These are phyloP conservation scores for Nymphicus hollandicus DNA, from an alignment of 2,113 vertebrate species.

Conservation along the genomic window DNA sequence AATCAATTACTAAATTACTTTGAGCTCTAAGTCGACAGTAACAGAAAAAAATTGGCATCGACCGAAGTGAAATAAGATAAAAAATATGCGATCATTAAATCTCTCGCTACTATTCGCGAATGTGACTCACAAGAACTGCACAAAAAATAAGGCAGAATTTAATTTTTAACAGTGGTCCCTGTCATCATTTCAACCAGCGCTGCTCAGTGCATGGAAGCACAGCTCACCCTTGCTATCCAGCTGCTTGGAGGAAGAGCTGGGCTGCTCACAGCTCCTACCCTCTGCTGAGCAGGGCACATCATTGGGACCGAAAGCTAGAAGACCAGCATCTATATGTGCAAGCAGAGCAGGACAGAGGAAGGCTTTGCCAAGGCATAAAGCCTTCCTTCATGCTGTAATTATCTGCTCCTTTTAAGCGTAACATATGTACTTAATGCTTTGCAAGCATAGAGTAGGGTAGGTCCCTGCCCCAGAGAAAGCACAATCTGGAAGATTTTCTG, in stretches of 20 bases:
- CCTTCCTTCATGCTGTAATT: neutral
- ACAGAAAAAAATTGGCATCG: constrained; percentile 99
- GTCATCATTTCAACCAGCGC: constrained; percentile 96
- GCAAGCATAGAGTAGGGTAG: neutral
- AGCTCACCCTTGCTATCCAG: neutral
- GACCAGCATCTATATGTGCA: neutral
- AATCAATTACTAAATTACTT: constrained; percentile 99
- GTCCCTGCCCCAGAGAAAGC: neutral
- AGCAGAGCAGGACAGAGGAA: neutral
- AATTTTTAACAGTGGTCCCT: constrained; percentile 98
- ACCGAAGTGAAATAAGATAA: constrained; percentile 96
- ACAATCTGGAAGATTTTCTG: neutral
- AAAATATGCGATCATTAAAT: constrained; percentile 99
- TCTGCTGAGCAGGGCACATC: neutral
- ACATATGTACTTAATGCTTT: rapidly evolving
- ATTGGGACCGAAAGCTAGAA: neutral
- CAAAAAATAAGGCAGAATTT: constrained; percentile 97
- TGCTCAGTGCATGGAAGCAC: constrained; percentile 36
- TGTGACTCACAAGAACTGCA: constrained; percentile 97
- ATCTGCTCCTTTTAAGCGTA: neutral
- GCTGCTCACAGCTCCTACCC: neutral
- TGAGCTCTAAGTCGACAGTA: constrained; percentile 99
- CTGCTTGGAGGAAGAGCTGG: neutral
- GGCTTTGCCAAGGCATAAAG: neutral
- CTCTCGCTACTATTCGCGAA: constrained; percentile 96